Percentiles rank a stretch among this genome's conserved stretches.
phyloP scores from a whole-genome alignment of 2,888 invertebrate genomes.

The Drosophila percnosoma region DNA sequence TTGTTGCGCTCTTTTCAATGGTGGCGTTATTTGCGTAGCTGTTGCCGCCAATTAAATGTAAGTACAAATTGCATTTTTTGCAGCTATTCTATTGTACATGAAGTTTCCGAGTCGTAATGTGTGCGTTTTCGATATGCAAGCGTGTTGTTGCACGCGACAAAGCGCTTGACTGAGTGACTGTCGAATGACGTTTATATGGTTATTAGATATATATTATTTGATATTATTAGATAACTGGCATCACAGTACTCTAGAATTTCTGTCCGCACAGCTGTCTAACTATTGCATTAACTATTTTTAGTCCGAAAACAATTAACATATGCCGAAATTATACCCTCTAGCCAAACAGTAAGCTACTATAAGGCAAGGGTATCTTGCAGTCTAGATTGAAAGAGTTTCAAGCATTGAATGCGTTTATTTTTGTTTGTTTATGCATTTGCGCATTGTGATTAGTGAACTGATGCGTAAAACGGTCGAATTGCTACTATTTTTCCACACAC shows the following conservation, averaged over 20 bases:
- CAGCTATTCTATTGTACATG: slow-evolving; percentile 12
- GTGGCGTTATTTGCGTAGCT: slow-evolving; percentile 49
- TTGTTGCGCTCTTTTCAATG: slow-evolving; percentile 20
- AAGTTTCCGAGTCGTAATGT: slow-evolving; percentile 16
- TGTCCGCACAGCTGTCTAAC: slow-evolving; percentile 56
- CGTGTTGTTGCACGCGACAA: slow-evolving; percentile 45
- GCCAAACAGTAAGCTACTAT: not conserved
- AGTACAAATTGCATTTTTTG: slow-evolving; percentile 37
- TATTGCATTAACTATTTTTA: slow-evolving; percentile 48
- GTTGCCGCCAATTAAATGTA: slow-evolving; percentile 41
- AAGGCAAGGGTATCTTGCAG: not conserved
- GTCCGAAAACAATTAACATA: slow-evolving; percentile 17
- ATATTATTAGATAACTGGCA: slow-evolving; percentile 18
- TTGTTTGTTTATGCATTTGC: slow-evolving; percentile 25
- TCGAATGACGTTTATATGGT: slow-evolving; percentile 15
- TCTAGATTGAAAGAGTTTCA: not conserved
- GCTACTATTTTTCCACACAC: not conserved
- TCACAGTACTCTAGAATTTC: slow-evolving; percentile 27
- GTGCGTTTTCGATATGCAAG: not conserved
- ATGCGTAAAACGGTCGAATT: slow-evolving; percentile 45
- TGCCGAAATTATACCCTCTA: slow-evolving; percentile 7
- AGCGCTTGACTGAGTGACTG: slow-evolving; percentile 15
- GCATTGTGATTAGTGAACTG: slow-evolving; percentile 25
- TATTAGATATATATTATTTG: slow-evolving; percentile 6
- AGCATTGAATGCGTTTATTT: not conserved